Conservation (phyloP, 2,797 vertebrate species). For the Gephyroberyx darwinii region DNA sequence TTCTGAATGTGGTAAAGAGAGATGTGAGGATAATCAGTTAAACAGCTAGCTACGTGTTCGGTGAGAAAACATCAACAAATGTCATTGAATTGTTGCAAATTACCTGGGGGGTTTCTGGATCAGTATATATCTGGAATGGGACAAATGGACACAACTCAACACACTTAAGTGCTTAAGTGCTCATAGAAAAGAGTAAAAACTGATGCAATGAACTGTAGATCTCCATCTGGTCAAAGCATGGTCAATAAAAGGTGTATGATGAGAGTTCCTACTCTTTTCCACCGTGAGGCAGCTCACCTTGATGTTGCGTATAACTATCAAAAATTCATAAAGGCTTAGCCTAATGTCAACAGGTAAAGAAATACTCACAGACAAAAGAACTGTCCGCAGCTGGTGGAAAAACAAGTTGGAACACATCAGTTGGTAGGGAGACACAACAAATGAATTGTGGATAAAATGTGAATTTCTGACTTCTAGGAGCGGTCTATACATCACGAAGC, state of each 20-base stretch:
- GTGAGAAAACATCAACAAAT: background rate
- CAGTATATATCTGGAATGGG: conserved; percentile 88
- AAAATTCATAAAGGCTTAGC: conserved; percentile 2
- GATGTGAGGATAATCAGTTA: background rate
- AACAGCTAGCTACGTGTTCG: background rate
- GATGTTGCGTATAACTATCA: background rate
- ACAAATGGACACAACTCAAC: conserved; percentile 51
- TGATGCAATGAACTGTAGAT: no score
- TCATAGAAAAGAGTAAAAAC: background rate
- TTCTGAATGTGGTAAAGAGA: conserved; percentile 79
- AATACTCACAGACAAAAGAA: conserved; percentile 92
- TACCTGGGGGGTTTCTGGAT: conserved; percentile 90
- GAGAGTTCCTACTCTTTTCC: background rate
- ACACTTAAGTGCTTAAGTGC: background rate
- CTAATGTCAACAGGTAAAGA: background rate
- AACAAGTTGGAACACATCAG: conserved; percentile 3
- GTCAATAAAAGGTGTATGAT: background rate
- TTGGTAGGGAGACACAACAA: conserved; percentile 32
- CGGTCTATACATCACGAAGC: no score
- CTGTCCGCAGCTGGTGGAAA: conserved; percentile 85
- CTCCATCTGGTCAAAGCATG: no score
- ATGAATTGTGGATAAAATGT: conserved; percentile 28
- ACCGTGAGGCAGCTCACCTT: background rate
- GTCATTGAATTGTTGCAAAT: background rate
- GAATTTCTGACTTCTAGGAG: background rate